Percentiles rank a stretch among this genome's conserved stretches.
These are phyloP conservation scores for Alloplasta piceator DNA, from an alignment of 2,888 invertebrate genomes.

Conservation along the genomic window DNA sequence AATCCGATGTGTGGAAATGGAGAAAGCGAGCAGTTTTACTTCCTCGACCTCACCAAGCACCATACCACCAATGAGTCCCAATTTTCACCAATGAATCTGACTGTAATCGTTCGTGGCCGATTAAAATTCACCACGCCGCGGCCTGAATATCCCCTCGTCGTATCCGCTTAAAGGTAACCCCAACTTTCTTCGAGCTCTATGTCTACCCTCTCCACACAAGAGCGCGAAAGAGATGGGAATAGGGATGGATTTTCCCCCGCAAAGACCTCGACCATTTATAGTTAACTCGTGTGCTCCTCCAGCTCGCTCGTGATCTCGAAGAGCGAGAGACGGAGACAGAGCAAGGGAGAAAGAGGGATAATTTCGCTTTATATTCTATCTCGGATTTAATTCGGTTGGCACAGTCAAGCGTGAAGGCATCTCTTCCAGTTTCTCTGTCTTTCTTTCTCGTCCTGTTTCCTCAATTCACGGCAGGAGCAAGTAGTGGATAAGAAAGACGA, in stretches of 20 bases:
- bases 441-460: background rate
- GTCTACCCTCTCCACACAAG: slow-evolving; percentile 5
- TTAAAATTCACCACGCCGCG: slow-evolving; percentile 59
- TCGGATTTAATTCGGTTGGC: slow-evolving; percentile 63
- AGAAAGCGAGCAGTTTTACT: slow-evolving; percentile 17
- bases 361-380: slow-evolving; percentile 65
- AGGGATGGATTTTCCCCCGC: slow-evolving; percentile 39
- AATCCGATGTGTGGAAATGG: slow-evolving; percentile 40
- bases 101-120: slow-evolving; percentile 63
- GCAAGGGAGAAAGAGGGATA: slow-evolving; percentile 56
- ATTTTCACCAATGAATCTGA: slow-evolving; percentile 62
- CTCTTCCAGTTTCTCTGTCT: slow-evolving; percentile 37
- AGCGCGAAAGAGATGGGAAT: background rate
- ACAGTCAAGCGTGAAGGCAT: slow-evolving; percentile 60
- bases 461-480: slow-evolving; percentile 1
- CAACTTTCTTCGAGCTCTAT: slow-evolving; percentile 43
- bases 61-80: slow-evolving; percentile 55
- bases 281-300: slow-evolving; percentile 59
- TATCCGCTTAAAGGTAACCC: slow-evolving; percentile 56
- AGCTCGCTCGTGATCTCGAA: slow-evolving; percentile 54
- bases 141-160: slow-evolving; percentile 55
- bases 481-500: slow-evolving; percentile 21
- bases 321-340: slow-evolving; percentile 30
- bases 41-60: background rate
- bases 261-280: slow-evolving; percentile 60